These are phyloP conservation scores for Sparus aurata DNA, from an alignment of 2,797 vertebrate genomes.

Conservation along the genomic window DNA sequence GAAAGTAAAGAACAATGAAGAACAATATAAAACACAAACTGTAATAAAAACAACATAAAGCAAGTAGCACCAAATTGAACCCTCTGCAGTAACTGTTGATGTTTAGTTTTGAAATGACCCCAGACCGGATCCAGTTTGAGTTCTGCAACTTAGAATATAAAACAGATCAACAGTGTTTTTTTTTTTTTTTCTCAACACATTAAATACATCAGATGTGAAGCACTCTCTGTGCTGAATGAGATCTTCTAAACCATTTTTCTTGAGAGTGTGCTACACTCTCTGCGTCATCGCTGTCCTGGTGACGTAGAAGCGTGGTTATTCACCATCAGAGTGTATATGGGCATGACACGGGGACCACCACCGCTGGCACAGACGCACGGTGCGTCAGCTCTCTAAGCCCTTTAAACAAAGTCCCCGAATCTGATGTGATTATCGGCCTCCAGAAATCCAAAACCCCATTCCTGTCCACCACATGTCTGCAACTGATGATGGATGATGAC, in stretches of 20 bases:
- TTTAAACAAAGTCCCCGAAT: constrained; percentile 38
- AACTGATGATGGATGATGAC: constrained; percentile 3
- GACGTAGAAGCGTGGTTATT: constrained; percentile 69
- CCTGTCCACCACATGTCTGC: background rate
- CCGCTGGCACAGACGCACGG: constrained; percentile 56
- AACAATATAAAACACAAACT: too few relatives aligned
- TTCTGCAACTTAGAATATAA: too few relatives aligned
- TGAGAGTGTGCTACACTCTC: constrained; percentile 45
- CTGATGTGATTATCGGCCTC: constrained; percentile 44
- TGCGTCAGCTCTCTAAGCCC: constrained; percentile 56
- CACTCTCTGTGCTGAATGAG: background rate
- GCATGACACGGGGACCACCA: constrained; percentile 62
- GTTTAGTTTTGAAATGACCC: too few relatives aligned
- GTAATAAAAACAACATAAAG: too few relatives aligned
- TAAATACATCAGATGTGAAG: too few relatives aligned
- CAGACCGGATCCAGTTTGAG: too few relatives aligned
- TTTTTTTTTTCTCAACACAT: too few relatives aligned
- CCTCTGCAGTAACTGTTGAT: too few relatives aligned
- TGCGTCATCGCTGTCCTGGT: constrained; percentile 71
- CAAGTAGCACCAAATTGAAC: too few relatives aligned
- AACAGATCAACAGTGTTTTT: too few relatives aligned
- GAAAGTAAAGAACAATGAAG: too few relatives aligned
- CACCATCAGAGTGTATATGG: constrained; percentile 45
- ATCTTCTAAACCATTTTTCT: constrained; percentile 41
- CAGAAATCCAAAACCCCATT: constrained; percentile 2